Base-by-base conservation (phyloP, 1,140 invertebrate genomes). In the Conus ventricosus region DNA sequence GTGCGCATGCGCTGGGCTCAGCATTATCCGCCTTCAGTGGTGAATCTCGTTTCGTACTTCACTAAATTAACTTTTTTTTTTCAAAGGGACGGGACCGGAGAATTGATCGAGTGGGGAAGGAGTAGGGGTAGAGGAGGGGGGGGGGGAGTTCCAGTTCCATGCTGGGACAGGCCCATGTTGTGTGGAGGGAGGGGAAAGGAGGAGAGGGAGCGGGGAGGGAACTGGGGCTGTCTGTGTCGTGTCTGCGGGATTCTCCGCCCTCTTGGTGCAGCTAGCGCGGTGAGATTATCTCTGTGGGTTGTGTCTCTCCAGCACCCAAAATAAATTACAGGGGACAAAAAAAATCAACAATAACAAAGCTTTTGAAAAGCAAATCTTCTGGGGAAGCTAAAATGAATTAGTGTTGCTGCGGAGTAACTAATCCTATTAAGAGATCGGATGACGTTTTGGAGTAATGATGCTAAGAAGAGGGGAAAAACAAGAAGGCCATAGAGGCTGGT, bases 11-110 rank as follows among this genome's bases (percentile, higher is more conserved):
- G 80, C 51, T 4, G 17, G 27, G 51, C 27, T 81, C 8, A 8
- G 76, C 76, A 78, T 39, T 27, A 78, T 78, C 76, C 76, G 76
- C 25, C 67, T 71, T 71, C 67, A 71, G 67, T 71, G 67, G 13
- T 71, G 67, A 71, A 71, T 71, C 67, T 71, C 57, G 15, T 60
- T 60, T 60, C 57, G 57, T 71, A 71, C 67, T 71, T 71, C 67
- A 71, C 23, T 20, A 71, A 71, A 71, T 71, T 71, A 71, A 71
- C 20, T 71, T 71, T 71, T 71, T 63, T 63, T 71, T 11, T 71
- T n/a, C 67, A 71, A 71, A 71, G 57, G 57, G 57, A 15, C 8
- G 0, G 8, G 57, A 15, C 15, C 8, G 57, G 57, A 60, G 57
- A 15, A 15, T 39, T 39, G 39, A 39, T 39, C 11, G 67, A 20